phyloP scores from a whole-genome alignment of 2,797 vertebrate species.

The Diplodus puntazzo region DNA sequence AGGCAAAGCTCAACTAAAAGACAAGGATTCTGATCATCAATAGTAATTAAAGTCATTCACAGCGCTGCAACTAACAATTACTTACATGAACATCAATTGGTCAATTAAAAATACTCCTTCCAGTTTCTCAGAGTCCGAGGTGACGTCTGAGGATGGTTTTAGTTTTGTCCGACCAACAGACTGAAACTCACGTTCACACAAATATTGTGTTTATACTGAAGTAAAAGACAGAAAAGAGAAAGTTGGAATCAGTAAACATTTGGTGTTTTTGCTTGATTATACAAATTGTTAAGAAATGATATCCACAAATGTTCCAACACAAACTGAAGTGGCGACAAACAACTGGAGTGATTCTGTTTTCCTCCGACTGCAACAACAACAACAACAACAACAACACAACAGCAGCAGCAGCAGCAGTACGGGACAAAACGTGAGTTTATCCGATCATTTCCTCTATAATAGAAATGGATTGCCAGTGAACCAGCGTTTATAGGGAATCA shows the following conservation, averaged over 20 bases:
- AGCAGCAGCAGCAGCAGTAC: too few species aligned
- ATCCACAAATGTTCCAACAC: neutral
- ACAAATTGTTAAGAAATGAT: too few species aligned
- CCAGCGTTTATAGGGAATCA: too few species aligned
- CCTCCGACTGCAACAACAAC: too few species aligned
- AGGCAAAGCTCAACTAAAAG: neutral
- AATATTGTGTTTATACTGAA: neutral
- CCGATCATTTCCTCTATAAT: too few species aligned
- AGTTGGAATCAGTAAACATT: neutral
- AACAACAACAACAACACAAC: too few species aligned
- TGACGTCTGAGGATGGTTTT: neutral
- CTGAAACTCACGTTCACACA: neutral
- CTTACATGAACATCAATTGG: neutral
- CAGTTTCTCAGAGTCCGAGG: neutral
- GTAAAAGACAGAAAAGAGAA: neutral
- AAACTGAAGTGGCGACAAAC: too few species aligned
- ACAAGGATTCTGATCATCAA: neutral
- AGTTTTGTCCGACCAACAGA: neutral
- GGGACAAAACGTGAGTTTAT: too few species aligned
- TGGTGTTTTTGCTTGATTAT: too few species aligned
- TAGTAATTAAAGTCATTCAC: neutral
- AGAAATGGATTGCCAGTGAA: too few species aligned
- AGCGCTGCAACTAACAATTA: neutral
- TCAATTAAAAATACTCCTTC: neutral
- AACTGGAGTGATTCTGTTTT: too few species aligned